Percentiles rank a stretch among this genome's conserved stretches.
Evolutionary conservation across 2,797 vertebrate species (phyloP).

Genomic region (Pempheris klunzingeri): DNA sequence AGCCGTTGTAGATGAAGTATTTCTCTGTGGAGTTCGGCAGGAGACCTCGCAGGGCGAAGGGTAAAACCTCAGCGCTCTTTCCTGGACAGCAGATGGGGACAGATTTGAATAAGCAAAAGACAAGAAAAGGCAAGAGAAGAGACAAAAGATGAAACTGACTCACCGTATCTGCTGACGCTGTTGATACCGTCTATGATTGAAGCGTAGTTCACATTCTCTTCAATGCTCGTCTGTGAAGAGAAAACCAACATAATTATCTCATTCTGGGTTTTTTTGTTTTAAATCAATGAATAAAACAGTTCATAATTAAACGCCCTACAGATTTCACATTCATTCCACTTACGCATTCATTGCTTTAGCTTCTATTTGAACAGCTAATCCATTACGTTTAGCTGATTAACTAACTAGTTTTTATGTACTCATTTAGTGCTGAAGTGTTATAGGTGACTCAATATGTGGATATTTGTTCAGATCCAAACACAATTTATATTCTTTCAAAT

Average conservation of each 20-base stretch:
- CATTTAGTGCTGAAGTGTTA: too few relatives aligned
- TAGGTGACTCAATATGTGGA: too few relatives aligned
- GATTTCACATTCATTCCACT: too few relatives aligned
- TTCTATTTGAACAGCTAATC: neutral
- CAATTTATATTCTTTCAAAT: neutral
- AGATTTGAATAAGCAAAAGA: neutral
- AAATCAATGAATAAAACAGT: neutral
- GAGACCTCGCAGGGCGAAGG: conserved; percentile 89
- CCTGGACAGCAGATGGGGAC: conserved; percentile 77
- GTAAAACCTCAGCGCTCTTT: conserved; percentile 87
- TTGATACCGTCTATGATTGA: conserved; percentile 90
- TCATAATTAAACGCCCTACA: neutral
- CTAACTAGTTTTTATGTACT: too few relatives aligned
- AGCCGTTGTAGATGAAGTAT: conserved; percentile 96
- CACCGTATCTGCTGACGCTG: conserved; percentile 94
- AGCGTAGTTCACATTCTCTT: conserved; percentile 91
- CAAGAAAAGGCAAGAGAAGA: conserved; percentile 5
- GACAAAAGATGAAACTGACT: conserved; percentile 34
- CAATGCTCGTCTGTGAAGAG: conserved; percentile 87
- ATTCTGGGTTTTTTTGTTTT: neutral
- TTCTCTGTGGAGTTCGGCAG: conserved; percentile 94
- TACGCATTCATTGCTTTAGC: neutral
- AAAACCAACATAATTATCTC: neutral
- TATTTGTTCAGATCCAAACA: neutral
- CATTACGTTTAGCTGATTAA: too few relatives aligned